phyloP scores from a whole-genome alignment of 1,140 invertebrate species.

The Venturia canescens region DNA sequence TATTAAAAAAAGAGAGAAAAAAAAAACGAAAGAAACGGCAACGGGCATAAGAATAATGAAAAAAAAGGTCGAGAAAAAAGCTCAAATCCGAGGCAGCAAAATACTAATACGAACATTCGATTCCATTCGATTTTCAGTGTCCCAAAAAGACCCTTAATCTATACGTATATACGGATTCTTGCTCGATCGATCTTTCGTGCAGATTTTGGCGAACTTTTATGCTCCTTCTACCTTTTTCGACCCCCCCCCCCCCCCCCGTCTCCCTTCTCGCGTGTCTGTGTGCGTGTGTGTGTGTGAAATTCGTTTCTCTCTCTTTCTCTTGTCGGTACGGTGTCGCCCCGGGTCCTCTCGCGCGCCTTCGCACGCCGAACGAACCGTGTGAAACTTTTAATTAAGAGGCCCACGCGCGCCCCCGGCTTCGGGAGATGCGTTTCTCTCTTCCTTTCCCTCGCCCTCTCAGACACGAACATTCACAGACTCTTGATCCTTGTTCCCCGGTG shows the following conservation, averaged over 20 bases:
- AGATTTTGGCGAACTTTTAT: slow-evolving; percentile 42
- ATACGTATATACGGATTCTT: neutral
- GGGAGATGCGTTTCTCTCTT: slow-evolving; percentile 29
- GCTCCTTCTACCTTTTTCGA: slow-evolving; percentile 35
- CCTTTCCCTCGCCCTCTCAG: neutral
- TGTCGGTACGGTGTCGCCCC: slow-evolving; percentile 29
- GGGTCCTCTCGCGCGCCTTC: slow-evolving; percentile 41
- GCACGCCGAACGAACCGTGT: slow-evolving; percentile 55
- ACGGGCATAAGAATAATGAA: slow-evolving; percentile 20
- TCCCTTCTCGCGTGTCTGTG: neutral
- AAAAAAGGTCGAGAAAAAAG: neutral
- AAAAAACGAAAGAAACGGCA: too few relatives aligned
- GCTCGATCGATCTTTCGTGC: slow-evolving; percentile 43
- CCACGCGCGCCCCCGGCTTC: slow-evolving; percentile 55
- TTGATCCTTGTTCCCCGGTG: neutral
- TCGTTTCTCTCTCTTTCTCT: neutral
- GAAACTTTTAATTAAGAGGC: slow-evolving; percentile 70
- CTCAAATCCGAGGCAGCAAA: too few relatives aligned
- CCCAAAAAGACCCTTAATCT: neutral
- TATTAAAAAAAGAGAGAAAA: neutral
- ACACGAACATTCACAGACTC: too few relatives aligned
- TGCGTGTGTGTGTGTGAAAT: slow-evolving; percentile 18
- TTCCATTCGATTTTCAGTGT: neutral
- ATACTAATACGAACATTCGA: too few relatives aligned
- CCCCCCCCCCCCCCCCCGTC: slow-evolving; percentile 33